Evolutionary conservation across 1,140 invertebrate species (phyloP).

Genomic region (Trinorchestia longiramus): DNA sequence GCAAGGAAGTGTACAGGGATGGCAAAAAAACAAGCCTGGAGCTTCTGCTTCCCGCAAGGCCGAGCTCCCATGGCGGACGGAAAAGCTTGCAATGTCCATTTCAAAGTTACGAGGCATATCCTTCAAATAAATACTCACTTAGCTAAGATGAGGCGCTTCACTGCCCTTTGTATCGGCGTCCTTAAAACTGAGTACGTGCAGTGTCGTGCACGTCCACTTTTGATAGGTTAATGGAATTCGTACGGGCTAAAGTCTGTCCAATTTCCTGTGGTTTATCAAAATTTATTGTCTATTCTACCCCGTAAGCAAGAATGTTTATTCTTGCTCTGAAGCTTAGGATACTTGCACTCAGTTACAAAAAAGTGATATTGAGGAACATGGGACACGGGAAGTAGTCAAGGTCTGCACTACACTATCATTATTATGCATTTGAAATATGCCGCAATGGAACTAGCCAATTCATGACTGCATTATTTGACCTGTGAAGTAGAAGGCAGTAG

Average conservation of each 20-base stretch:
- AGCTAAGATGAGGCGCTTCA: background rate
- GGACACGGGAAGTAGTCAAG: background rate
- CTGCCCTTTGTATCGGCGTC: background rate
- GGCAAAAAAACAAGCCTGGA: slow-evolving; percentile 12
- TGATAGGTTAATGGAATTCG: background rate
- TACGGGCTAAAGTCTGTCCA: background rate
- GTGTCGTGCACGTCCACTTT: background rate
- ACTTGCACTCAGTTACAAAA: background rate
- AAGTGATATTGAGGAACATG: background rate
- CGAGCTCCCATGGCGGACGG: background rate
- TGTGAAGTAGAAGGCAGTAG: background rate
- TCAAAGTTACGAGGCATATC: background rate
- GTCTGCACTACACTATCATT: background rate
- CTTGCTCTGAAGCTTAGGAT: background rate
- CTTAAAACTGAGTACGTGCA: background rate
- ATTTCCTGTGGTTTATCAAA: background rate
- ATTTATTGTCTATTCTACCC: background rate
- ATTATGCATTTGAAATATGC: background rate
- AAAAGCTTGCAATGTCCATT: background rate
- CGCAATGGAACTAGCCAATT: too few species aligned
- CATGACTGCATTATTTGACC: background rate
- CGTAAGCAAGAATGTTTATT: background rate
- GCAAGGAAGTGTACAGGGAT: slow-evolving; percentile 10
- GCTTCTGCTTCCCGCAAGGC: slow-evolving; percentile 31
- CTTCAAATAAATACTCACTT: slow-evolving; percentile 9